Evolutionary conservation across 2,797 vertebrate species (phyloP).

Genomic region (Amazona ochrocephala): DNA sequence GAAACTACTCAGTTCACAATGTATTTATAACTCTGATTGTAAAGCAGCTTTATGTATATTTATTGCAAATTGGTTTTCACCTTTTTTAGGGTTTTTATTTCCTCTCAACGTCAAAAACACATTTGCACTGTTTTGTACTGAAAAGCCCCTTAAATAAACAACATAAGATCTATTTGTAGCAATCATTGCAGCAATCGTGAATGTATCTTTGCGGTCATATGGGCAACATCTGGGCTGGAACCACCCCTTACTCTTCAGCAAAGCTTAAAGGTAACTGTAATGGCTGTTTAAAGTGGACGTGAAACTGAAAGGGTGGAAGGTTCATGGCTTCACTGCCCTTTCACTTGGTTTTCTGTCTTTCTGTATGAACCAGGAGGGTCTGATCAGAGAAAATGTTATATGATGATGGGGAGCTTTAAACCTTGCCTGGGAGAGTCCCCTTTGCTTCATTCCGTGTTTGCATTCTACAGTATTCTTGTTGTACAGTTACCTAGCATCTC

Average conservation of each 20-base stretch:
- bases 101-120: neutral
- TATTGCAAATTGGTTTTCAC: neutral
- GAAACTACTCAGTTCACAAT: neutral
- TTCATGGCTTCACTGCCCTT: neutral
- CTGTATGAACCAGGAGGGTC: neutral
- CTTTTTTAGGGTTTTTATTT: neutral
- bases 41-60: neutral
- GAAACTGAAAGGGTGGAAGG: neutral
- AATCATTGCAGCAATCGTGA: neutral
- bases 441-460: fast-evolving
- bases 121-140: neutral
- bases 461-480: neutral
- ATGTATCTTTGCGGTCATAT: fast-evolving
- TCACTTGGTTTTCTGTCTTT: neutral
- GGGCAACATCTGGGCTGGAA: neutral
- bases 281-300: neutral
- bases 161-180: neutral
- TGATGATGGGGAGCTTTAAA: fast-evolving
- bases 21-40: neutral
- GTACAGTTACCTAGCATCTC: neutral
- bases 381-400: too few species aligned
- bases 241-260: neutral
- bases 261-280: neutral
- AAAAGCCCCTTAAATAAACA: slow-evolving; percentile 14
- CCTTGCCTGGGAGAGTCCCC: neutral